phyloP scores from a whole-genome alignment of 64 coral and sea anemone genomes.

The Acropora yongei region DNA sequence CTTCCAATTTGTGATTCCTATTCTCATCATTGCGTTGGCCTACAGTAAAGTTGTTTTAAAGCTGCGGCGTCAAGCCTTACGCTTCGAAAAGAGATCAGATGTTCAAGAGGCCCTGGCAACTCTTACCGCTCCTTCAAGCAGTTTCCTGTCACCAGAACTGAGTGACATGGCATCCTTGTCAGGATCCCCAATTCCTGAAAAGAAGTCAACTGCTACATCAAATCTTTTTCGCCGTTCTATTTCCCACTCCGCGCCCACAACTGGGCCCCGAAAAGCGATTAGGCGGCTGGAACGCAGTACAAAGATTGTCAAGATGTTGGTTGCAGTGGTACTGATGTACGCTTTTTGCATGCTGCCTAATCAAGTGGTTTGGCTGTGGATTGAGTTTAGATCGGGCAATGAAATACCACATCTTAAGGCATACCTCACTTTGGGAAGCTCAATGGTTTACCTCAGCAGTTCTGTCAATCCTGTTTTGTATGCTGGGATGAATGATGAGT shows the following conservation, averaged over 20 bases:
- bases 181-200: conserved; percentile 12
- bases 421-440: conserved; percentile 64
- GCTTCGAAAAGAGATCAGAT: conserved; percentile 40
- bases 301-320: conserved; percentile 86
- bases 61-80: conserved; percentile 73
- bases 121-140: conserved; percentile 18
- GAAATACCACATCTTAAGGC: conserved; percentile 15
- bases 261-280: conserved; percentile 46
- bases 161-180: conserved; percentile 26
- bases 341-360: conserved; percentile 83
- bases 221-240: not conserved
- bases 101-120: not conserved
- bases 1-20: conserved; percentile 61
- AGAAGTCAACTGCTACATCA: not conserved
- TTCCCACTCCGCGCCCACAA: not conserved
- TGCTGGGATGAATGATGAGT: conserved; percentile 94
- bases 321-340: conserved; percentile 77
- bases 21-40: conserved; percentile 80
- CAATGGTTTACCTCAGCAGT: conserved; percentile 91
- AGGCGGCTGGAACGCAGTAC: conserved; percentile 79
- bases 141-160: conserved; percentile 17
- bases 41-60: conserved; percentile 81
- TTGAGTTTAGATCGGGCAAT: conserved; percentile 76
- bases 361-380: conserved; percentile 91
- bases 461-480: conserved; percentile 82